phyloP scores from a whole-genome alignment of 1,140 invertebrate species.

The Euwallacea fornicatus region DNA sequence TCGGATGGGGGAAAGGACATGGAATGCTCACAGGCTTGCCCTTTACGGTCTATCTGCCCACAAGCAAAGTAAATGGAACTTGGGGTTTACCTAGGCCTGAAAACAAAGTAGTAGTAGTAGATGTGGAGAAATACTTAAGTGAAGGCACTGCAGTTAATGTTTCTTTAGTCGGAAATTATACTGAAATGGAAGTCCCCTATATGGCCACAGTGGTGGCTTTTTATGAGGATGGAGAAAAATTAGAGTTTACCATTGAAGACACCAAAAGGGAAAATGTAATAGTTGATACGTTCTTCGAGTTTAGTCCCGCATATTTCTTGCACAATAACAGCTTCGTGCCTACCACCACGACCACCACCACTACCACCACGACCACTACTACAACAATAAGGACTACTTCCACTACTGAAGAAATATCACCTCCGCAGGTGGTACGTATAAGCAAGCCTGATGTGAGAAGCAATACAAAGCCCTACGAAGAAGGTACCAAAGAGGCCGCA shows the following conservation, averaged over 20 bases:
- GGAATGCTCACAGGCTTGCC: slow-evolving; percentile 73
- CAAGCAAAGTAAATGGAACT: slow-evolving; percentile 63
- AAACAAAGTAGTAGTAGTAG: slow-evolving; percentile 61
- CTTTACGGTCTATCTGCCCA: slow-evolving; percentile 65
- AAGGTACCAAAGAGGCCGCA: slow-evolving; percentile 4
- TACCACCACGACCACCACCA: slow-evolving; percentile 72
- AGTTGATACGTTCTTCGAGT: slow-evolving; percentile 65
- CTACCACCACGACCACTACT: slow-evolving; percentile 69
- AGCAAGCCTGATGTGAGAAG: slow-evolving; percentile 20
- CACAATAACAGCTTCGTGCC: slow-evolving; percentile 74
- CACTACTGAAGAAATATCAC: slow-evolving; percentile 53
- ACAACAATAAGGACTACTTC: slow-evolving; percentile 63
- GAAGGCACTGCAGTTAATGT: slow-evolving; percentile 79
- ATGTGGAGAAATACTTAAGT: slow-evolving; percentile 64
- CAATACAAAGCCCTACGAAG: slow-evolving; percentile 42
- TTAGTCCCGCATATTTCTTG: slow-evolving; percentile 72
- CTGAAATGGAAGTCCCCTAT: slow-evolving; percentile 71
- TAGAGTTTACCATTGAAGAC: slow-evolving; percentile 58
- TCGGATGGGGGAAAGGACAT: slow-evolving; percentile 77
- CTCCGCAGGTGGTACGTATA: slow-evolving; percentile 22
- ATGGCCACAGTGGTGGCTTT: slow-evolving; percentile 67
- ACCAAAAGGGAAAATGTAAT: slow-evolving; percentile 66
- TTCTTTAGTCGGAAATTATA: slow-evolving; percentile 70
- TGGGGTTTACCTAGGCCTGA: slow-evolving; percentile 68
- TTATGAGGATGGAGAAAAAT: slow-evolving; percentile 64